These are phyloP conservation scores for Leptopilina clavipes DNA, from an alignment of 1,140 invertebrate species.

Conservation along the genomic window DNA sequence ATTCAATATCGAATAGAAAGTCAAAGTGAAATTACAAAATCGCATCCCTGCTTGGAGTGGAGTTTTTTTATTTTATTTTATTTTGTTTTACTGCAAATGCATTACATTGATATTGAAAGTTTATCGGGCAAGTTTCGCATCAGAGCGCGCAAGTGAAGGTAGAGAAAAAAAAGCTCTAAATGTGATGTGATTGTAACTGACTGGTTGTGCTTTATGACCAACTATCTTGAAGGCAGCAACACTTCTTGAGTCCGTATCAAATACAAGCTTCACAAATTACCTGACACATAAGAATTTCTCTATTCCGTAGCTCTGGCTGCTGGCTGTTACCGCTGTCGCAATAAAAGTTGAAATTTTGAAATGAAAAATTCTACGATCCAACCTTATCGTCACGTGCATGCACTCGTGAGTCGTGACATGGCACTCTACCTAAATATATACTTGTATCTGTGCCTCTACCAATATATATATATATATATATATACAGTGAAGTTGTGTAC, in stretches of 20 bases:
- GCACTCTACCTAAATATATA: slow-evolving; percentile 4
- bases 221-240: not conserved
- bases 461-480: not conserved
- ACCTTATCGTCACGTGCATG: slow-evolving; percentile 29
- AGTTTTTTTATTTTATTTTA: too few species aligned
- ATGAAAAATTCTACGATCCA: slow-evolving; percentile 26
- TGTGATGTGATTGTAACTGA: slow-evolving; percentile 1
- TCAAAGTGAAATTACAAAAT: too few species aligned
- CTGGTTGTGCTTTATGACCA: not conserved
- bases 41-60: too few species aligned
- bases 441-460: not conserved
- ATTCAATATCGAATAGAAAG: too few species aligned
- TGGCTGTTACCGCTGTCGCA: slow-evolving; percentile 10
- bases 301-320: not conserved
- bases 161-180: not conserved
- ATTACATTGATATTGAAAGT: not conserved
- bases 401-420: not conserved
- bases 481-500: not conserved
- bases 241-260: slow-evolving; percentile 9
- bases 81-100: too few species aligned
- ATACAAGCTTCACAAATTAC: slow-evolving; percentile 19
- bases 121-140: not conserved
- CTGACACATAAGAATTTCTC: slow-evolving; percentile 21
- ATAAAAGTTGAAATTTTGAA: slow-evolving; percentile 18
- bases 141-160: too few species aligned